phyloP scores from a whole-genome alignment of 2,888 invertebrate genomes.

The Lepetodrilus schrolli region DNA sequence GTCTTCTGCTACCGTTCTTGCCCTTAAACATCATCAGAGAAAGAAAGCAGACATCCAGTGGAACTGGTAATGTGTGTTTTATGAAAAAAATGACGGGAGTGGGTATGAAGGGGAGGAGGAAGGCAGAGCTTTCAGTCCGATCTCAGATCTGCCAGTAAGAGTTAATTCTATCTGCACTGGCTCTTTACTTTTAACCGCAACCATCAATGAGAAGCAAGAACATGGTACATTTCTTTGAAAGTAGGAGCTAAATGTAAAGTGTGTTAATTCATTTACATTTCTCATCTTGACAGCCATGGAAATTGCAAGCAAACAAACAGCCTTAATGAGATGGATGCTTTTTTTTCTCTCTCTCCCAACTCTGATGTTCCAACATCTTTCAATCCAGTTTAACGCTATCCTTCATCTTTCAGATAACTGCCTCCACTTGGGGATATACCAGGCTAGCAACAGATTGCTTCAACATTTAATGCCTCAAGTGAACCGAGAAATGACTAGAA shows the following conservation, averaged over 20 bases:
- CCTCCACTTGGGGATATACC: neutral
- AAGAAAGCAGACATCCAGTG: too few relatives aligned
- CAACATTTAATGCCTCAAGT: neutral
- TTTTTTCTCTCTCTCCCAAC: too few relatives aligned
- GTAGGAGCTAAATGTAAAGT: neutral
- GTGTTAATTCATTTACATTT: neutral
- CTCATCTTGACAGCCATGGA: conserved; percentile 15
- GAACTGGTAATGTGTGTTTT: too few relatives aligned
- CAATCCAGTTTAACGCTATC: neutral
- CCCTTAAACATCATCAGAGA: too few relatives aligned
- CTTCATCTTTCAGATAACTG: conserved; percentile 16
- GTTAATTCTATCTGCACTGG: neutral
- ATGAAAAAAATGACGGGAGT: neutral
- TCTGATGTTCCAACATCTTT: neutral
- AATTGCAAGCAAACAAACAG: conserved; percentile 22
- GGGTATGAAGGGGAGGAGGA: too few relatives aligned
- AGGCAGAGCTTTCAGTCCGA: too few relatives aligned
- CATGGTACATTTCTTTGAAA: neutral
- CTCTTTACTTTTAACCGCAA: neutral
- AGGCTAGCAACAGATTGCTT: conserved; percentile 10
- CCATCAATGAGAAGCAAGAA: neutral
- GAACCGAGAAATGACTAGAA: neutral
- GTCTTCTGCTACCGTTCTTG: too few relatives aligned
- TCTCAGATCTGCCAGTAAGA: neutral
- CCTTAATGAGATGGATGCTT: conserved; percentile 3